phyloP scores from a whole-genome alignment of 2,113 vertebrate species.

The Butastur rufipennis region DNA sequence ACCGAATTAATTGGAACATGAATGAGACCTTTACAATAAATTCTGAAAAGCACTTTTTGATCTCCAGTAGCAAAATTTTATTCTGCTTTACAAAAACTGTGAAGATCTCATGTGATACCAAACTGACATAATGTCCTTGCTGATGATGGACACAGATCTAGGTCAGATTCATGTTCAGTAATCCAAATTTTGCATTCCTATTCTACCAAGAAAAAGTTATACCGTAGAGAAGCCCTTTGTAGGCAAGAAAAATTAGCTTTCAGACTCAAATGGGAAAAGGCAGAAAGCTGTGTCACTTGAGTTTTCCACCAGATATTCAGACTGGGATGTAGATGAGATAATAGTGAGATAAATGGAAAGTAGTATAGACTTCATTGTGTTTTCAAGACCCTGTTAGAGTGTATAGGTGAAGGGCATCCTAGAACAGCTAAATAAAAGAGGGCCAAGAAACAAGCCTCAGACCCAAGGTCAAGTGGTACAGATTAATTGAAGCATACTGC shows the following conservation, averaged over 20 bases:
- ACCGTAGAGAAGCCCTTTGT: neutral
- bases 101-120: neutral
- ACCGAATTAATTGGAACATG: neutral
- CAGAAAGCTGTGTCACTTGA: neutral
- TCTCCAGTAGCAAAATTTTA: neutral
- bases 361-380: neutral
- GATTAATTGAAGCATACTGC: neutral
- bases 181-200: neutral
- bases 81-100: neutral
- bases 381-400: neutral
- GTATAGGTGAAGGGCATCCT: neutral
- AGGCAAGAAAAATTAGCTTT: neutral
- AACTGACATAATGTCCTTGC: neutral
- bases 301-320: neutral
- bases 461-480: neutral
- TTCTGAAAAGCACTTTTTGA: neutral
- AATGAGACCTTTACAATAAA: neutral
- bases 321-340: neutral
- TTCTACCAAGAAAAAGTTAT: neutral
- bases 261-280: neutral
- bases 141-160: neutral
- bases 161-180: neutral
- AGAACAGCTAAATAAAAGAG: neutral
- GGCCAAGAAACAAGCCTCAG: neutral
- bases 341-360: neutral